A percentile compares a stretch with the other conserved stretches of the same genome.
Evolutionary conservation across 2,797 vertebrate genomes (phyloP).

Genomic region (Apodemus agrarius): DNA sequence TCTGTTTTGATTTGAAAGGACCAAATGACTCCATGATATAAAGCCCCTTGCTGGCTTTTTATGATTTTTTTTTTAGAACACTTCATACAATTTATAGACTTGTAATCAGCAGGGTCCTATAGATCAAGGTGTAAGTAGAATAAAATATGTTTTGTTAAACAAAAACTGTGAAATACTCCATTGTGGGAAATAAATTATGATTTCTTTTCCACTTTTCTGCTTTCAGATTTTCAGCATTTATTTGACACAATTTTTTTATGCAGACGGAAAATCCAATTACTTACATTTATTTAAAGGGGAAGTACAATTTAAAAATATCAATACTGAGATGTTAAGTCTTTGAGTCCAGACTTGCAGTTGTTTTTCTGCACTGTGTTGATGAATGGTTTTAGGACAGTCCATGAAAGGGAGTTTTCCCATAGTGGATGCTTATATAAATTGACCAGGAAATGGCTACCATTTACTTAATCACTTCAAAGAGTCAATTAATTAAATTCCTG

Average conservation of each 20-base stretch:
- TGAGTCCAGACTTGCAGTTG: background rate
- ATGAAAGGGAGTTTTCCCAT: background rate
- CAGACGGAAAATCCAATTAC: slow-evolving; percentile 80
- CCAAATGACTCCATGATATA: slow-evolving; percentile 72
- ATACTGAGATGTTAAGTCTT: slow-evolving; percentile 37
- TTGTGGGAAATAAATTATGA: slow-evolving; percentile 70
- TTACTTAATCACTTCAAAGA: slow-evolving; percentile 7
- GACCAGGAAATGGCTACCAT: background rate
- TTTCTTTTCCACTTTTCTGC: slow-evolving; percentile 77
- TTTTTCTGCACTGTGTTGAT: background rate
- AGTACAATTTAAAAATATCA: slow-evolving; percentile 72
- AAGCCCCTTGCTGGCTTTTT: slow-evolving; percentile 66
- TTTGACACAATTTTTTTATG: slow-evolving; percentile 74
- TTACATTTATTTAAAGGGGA: slow-evolving; percentile 76
- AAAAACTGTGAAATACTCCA: slow-evolving; percentile 76
- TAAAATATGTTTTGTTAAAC: slow-evolving; percentile 82
- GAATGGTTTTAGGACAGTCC: background rate
- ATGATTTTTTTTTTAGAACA: slow-evolving; percentile 67
- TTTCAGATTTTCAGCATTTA: slow-evolving; percentile 79
- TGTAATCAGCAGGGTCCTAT: slow-evolving; percentile 73
- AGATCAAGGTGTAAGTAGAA: slow-evolving; percentile 74
- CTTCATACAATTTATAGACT: slow-evolving; percentile 78
- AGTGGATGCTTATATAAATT: background rate
- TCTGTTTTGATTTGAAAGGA: slow-evolving; percentile 66
- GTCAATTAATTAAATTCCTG: background rate